Conservation (phyloP, 2,797 vertebrate species). For the Xenopus petersii region DNA sequence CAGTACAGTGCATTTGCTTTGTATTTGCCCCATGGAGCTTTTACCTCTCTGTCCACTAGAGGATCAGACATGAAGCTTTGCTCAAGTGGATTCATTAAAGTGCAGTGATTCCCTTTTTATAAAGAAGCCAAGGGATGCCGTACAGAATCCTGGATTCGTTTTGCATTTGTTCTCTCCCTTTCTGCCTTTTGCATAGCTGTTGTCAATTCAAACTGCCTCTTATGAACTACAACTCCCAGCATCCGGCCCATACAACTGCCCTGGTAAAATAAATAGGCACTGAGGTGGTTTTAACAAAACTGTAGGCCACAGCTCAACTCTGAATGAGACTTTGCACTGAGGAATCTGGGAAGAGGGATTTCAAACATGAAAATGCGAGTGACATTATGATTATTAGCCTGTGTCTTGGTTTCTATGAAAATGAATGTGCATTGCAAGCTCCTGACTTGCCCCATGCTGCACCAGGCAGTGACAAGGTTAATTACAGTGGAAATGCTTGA, state of each 20-base stretch:
- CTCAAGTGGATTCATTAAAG: conserved; percentile 52
- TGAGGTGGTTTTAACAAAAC: too few relatives aligned
- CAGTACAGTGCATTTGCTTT: conserved; percentile 55
- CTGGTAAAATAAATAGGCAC: too few relatives aligned
- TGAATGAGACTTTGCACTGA: too few relatives aligned
- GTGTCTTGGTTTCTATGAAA: too few relatives aligned
- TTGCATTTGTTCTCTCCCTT: neutral
- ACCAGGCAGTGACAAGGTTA: conserved; percentile 46
- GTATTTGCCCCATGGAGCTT: conserved; percentile 60
- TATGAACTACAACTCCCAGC: too few relatives aligned
- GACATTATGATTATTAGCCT: too few relatives aligned
- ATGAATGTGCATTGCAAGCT: too few relatives aligned
- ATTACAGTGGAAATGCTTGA: conserved; percentile 47
- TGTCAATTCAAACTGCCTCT: too few relatives aligned
- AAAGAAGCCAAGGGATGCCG: conserved; percentile 22
- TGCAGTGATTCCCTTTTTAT: conserved; percentile 39
- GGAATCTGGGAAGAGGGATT: too few relatives aligned
- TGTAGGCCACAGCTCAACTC: too few relatives aligned
- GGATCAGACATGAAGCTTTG: conserved; percentile 59
- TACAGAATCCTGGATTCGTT: neutral
- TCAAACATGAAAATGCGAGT: too few relatives aligned
- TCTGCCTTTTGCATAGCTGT: neutral
- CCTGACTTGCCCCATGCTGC: neutral
- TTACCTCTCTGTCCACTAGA: conserved; percentile 68
- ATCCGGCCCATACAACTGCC: too few relatives aligned